Evolutionary conservation across 2,113 vertebrate genomes (phyloP), one percentile per base, ranked within the genome.

Genomic region (Canis aureus): DNA sequence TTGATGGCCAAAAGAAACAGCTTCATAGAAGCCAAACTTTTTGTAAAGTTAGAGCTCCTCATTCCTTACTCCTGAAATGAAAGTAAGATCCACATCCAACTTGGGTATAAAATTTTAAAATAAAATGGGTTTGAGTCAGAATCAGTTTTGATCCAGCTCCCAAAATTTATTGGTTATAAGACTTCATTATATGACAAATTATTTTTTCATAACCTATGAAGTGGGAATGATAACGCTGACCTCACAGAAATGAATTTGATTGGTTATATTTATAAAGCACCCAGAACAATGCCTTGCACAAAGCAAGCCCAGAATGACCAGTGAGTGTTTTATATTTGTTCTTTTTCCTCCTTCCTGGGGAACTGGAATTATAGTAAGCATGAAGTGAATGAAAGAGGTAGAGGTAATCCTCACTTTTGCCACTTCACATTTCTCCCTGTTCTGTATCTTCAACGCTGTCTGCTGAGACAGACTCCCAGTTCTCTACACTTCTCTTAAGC

Each of bases 51-150:
- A 82, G 73, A 64, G 32, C 3, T 38, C 80, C 12, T 89, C 32
- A 19, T 55, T 13, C 20, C 76, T 89, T 89, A 81, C 49, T 71
- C 38, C 57, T 73, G 60, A 85, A 88, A 86, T 66, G 32, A 49
- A 82, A 78, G 64, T 23, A 51, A 76, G 32, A 55, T 6, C 51
- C 55, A 78, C 25, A 35, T 79, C 49, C 25, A n/a, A 67, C 11
- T 67, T 53, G 81, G 0, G 4, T 83, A 71, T 64, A 88, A 29
- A 95, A 73, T 79, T 82, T 49, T 5, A 35, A 64, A 93, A 43
- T 55, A 96, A 91, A 95, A 67, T 80, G 32, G 57, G 29, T 38
- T 88, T 95, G 76, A 8, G 53, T 71, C 32, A 80, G 43, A 96
- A 95, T 55, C 62, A 12, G 16, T 93, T 76, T 78, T 35, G 12